Conservation (phyloP, 2,797 vertebrate species). For the Xenentodon cancila region DNA sequence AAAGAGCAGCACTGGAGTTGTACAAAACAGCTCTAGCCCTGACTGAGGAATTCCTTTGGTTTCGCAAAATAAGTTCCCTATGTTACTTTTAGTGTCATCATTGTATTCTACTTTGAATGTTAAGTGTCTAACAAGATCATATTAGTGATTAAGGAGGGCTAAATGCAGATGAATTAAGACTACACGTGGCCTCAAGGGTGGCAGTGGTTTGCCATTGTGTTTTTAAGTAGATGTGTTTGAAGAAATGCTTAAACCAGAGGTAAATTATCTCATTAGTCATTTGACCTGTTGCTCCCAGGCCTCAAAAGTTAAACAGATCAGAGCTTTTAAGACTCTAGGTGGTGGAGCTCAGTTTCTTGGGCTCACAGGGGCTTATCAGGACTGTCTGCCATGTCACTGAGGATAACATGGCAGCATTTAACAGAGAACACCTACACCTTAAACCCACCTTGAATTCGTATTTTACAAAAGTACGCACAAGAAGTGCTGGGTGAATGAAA, state of each 20-base stretch:
- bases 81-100: slow-evolving; percentile 23
- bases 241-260: slow-evolving; percentile 45
- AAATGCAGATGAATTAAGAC: slow-evolving; percentile 58
- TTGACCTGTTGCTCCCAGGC: slow-evolving; percentile 40
- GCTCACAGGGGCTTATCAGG: slow-evolving; percentile 45
- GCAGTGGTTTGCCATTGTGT: slow-evolving; percentile 22
- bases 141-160: slow-evolving; percentile 62
- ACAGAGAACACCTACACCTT: slow-evolving; percentile 12
- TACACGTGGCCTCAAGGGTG: slow-evolving; percentile 44
- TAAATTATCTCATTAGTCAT: slow-evolving; percentile 55
- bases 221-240: slow-evolving; percentile 37
- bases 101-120: slow-evolving; percentile 32
- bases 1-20: slow-evolving; percentile 36
- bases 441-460: background rate
- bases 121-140: slow-evolving; percentile 45
- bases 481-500: background rate
- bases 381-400: slow-evolving; percentile 29
- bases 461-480: background rate
- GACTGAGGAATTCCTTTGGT: slow-evolving; percentile 7
- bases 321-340: slow-evolving; percentile 44
- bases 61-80: slow-evolving; percentile 15
- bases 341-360: slow-evolving; percentile 42
- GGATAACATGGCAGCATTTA: slow-evolving; percentile 10
- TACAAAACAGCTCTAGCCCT: slow-evolving; percentile 21
- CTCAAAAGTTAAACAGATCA: slow-evolving; percentile 56